These are phyloP conservation scores for Hippopotamus amphibius DNA, from an alignment of 2,113 vertebrate species.

Conservation along the genomic window DNA sequence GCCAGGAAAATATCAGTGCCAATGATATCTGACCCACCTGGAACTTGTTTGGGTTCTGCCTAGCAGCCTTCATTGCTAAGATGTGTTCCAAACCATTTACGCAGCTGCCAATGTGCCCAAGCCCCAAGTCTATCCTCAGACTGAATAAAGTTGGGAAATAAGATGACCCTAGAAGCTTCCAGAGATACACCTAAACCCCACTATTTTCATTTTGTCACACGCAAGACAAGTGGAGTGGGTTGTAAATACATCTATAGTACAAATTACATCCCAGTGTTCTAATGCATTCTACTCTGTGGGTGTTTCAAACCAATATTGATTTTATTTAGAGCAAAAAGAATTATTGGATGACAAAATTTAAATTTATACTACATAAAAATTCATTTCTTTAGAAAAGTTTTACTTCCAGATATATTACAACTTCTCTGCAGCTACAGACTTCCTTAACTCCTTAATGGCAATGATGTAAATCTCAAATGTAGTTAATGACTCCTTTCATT, in stretches of 20 bases:
- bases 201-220: not conserved
- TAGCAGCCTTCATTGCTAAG: not conserved
- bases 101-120: not conserved
- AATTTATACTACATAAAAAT: slow-evolving; percentile 64
- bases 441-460: slow-evolving; percentile 18
- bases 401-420: slow-evolving; percentile 15
- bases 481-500: not conserved
- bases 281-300: not conserved
- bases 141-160: not conserved
- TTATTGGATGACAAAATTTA: slow-evolving; percentile 69
- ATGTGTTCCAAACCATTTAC: not conserved
- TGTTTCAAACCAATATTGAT: slow-evolving; percentile 48
- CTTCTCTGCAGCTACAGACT: not conserved
- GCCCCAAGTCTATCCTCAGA: not conserved
- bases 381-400: slow-evolving; percentile 53
- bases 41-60: not conserved
- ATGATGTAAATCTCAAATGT: not conserved
- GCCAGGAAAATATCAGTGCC: not conserved
- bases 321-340: slow-evolving; percentile 64
- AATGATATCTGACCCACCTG: not conserved
- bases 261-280: not conserved
- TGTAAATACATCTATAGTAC: not conserved
- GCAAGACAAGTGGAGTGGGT: not conserved
- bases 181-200: not conserved
- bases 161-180: not conserved